A percentile compares a stretch with the other conserved stretches of the same genome.
These are phyloP conservation scores for Antheraea pernyi DNA, from an alignment of 1,140 invertebrate genomes.

Conservation along the genomic window DNA sequence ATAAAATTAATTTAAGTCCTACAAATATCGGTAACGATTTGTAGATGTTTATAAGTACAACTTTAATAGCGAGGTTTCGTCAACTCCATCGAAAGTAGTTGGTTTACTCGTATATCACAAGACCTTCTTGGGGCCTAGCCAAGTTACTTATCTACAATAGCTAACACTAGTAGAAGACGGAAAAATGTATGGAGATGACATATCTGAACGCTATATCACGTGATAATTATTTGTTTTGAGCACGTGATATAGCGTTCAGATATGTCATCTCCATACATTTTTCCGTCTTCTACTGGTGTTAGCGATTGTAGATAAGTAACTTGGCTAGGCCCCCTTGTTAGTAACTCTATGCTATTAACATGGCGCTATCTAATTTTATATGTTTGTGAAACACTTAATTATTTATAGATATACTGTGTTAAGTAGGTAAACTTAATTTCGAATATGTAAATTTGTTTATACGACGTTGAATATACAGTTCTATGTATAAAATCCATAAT, in stretches of 20 bases:
- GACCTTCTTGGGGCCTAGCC: too few relatives aligned
- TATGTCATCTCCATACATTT: too few relatives aligned
- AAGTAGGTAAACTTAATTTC: neutral
- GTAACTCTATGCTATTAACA: neutral
- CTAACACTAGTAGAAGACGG: too few relatives aligned
- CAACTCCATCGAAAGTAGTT: neutral
- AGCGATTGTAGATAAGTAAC: too few relatives aligned
- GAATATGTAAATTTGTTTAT: neutral
- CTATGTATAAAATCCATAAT: too few relatives aligned
- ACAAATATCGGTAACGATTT: neutral
- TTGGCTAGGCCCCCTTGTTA: too few relatives aligned
- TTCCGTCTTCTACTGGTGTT: too few relatives aligned
- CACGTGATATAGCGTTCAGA: too few relatives aligned
- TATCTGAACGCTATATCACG: too few relatives aligned
- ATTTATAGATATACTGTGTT: neutral
- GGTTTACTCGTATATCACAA: neutral
- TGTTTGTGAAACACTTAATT: neutral
- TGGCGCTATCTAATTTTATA: neutral
- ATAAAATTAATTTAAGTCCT: neutral
- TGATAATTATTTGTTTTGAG: too few relatives aligned
- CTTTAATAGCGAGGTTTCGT: constrained; percentile 11
- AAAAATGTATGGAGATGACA: too few relatives aligned
- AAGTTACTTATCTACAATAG: too few relatives aligned
- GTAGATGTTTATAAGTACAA: neutral
- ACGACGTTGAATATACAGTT: neutral